A percentile compares a stretch with the other conserved stretches of the same genome.
phyloP scores from a whole-genome alignment of 2,113 vertebrate genomes.

The Eolophus roseicapilla region DNA sequence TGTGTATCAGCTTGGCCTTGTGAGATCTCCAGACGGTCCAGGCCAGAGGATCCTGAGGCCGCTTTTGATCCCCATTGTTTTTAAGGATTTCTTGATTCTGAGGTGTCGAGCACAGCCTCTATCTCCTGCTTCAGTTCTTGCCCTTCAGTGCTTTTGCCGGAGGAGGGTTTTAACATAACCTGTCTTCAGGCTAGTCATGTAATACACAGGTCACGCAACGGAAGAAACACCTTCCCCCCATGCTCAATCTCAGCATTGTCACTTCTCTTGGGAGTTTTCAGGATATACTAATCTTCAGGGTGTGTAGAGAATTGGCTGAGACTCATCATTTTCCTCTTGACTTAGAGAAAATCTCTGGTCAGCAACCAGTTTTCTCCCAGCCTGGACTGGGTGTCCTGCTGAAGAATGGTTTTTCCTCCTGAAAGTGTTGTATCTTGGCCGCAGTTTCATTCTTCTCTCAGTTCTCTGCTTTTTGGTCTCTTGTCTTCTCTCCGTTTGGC shows the following conservation, averaged over 20 bases:
- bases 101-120: neutral
- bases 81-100: neutral
- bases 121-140: neutral
- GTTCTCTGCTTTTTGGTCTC: neutral
- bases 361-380: neutral
- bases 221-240: neutral
- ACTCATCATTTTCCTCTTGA: neutral
- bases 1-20: neutral
- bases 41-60: neutral
- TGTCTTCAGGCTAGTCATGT: neutral
- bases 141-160: neutral
- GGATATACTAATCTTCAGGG: neutral
- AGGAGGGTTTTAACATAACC: accelerated
- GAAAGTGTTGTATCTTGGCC: neutral
- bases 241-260: neutral
- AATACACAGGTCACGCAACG: neutral
- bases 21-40: neutral
- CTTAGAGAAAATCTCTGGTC: neutral
- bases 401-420: neutral
- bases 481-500: neutral
- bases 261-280: neutral
- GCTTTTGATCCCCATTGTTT: neutral
- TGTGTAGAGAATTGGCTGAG: neutral
- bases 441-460: neutral
- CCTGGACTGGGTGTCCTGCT: neutral